Evolutionary conservation across 2,113 vertebrate genomes (phyloP).

Genomic region (Sakesphorus luctuosus): DNA sequence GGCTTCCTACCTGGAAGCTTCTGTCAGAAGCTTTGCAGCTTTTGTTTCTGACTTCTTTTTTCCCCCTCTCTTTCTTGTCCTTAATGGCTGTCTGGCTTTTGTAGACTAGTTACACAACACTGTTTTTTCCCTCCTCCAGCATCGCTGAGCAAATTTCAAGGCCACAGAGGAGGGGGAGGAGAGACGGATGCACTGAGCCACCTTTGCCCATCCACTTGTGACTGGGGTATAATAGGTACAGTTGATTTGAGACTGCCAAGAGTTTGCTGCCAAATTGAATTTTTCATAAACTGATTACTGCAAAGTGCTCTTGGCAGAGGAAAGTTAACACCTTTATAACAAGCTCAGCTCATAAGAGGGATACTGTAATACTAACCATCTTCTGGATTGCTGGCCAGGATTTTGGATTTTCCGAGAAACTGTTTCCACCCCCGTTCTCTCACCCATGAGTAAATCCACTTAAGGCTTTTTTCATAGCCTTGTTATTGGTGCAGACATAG

Average conservation of each 20-base stretch:
- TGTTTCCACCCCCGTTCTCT: neutral
- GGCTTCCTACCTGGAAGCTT: neutral
- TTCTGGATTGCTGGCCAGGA: slow-evolving; percentile 34
- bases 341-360: slow-evolving; percentile 17
- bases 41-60: neutral
- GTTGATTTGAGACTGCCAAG: slow-evolving; percentile 52
- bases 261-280: slow-evolving; percentile 61
- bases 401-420: slow-evolving; percentile 19
- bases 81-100: slow-evolving; percentile 6
- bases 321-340: slow-evolving; percentile 60
- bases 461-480: neutral
- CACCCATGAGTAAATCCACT: slow-evolving; percentile 23
- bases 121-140: slow-evolving; percentile 27
- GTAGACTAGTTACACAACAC: slow-evolving; percentile 43
- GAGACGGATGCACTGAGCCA: neutral
- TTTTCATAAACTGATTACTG: slow-evolving; percentile 62
- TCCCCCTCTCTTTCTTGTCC: neutral
- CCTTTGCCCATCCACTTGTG: slow-evolving; percentile 57
- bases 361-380: slow-evolving; percentile 9
- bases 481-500: slow-evolving; percentile 15
- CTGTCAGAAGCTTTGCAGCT: slow-evolving; percentile 25
- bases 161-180: neutral
- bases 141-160: slow-evolving; percentile 31
- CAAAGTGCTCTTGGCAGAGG: slow-evolving; percentile 50
- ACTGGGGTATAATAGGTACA: slow-evolving; percentile 35